These are phyloP conservation scores for Ypsolopha sequella DNA, from an alignment of 2,888 invertebrate genomes.

Conservation along the genomic window DNA sequence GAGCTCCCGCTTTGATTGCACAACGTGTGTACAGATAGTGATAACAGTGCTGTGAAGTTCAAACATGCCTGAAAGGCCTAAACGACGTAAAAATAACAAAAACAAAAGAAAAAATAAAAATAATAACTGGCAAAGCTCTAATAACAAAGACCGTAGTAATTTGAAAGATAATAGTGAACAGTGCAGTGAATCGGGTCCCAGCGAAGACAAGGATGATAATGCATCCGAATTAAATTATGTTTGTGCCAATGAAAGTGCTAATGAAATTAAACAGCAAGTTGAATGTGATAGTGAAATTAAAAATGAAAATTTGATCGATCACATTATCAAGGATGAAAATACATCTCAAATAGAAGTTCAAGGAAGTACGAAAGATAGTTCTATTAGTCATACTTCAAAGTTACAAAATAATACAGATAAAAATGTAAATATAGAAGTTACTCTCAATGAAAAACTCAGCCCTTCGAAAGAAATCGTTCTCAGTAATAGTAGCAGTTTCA, in stretches of 20 bases:
- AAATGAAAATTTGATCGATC: background rate
- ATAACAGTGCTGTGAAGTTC: constrained; percentile 39
- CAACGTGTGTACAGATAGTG: constrained; percentile 43
- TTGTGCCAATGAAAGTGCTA: background rate
- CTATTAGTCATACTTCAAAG: background rate
- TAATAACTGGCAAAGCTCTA: constrained; percentile 24
- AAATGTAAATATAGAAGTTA: background rate
- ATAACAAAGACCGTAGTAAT: constrained; percentile 27
- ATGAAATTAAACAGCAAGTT: constrained; percentile 9
- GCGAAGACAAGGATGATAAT: constrained; percentile 1
- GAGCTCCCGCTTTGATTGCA: constrained; percentile 30
- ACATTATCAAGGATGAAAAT: background rate
- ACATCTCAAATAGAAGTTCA: background rate
- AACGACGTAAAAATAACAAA: constrained; percentile 59
- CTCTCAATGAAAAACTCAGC: constrained; percentile 6
- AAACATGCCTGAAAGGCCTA: constrained; percentile 57
- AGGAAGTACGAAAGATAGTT: background rate
- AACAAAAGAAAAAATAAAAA: constrained; percentile 59
- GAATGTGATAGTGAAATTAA: background rate
- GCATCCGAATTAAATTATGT: background rate
- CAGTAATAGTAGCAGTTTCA: constrained; percentile 19
- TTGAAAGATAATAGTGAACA: constrained; percentile 22
- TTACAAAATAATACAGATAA: constrained; percentile 6
- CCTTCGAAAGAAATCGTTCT: too few species aligned
- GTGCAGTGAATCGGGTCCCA: constrained; percentile 13